These are phyloP conservation scores for Tipula lateralis DNA, from an alignment of 2,888 invertebrate genomes.

Conservation along the genomic window DNA sequence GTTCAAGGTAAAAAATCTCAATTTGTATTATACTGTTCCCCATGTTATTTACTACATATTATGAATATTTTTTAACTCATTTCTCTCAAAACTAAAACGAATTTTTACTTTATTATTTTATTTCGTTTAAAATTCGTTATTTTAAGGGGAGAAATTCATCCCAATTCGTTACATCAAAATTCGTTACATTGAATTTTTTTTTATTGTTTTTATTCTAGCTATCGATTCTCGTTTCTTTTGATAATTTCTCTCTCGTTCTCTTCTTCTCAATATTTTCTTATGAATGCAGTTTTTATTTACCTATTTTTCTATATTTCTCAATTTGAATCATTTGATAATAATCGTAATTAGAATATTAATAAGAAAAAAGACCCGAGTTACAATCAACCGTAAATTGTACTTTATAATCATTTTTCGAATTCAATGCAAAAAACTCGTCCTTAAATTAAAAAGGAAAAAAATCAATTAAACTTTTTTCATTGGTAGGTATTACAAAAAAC, in stretches of 20 bases:
- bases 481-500: not conserved
- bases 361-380: not conserved
- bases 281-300: not conserved
- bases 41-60: no score
- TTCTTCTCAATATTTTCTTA: not conserved
- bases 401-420: not conserved
- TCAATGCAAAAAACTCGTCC: not conserved
- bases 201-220: not conserved
- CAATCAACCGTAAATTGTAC: not conserved
- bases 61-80: no score
- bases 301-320: not conserved
- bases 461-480: slow-evolving; percentile 20
- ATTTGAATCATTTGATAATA: not conserved
- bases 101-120: no score
- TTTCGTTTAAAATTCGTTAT: no score
- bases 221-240: not conserved
- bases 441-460: not conserved
- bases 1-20: no score
- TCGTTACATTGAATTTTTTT: not conserved
- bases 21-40: no score
- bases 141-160: not conserved
- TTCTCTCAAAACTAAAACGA: no score
- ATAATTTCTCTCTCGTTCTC: not conserved
- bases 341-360: not conserved
- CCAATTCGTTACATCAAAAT: no score